These are phyloP conservation scores for Rachycentron canadum DNA, from an alignment of 2,797 vertebrate species.

Conservation along the genomic window DNA sequence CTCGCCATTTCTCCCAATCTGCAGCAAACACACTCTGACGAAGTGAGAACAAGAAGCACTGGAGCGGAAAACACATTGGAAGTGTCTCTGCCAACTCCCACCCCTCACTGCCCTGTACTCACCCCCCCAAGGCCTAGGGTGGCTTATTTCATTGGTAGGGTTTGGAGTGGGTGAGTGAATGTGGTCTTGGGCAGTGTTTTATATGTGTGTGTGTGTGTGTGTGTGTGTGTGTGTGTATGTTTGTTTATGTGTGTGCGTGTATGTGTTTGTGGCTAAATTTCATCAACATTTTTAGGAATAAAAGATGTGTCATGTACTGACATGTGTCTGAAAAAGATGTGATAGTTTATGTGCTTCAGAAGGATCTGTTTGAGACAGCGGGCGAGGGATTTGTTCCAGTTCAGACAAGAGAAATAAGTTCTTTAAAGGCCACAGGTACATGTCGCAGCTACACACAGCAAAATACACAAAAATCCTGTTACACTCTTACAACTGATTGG, in stretches of 20 bases:
- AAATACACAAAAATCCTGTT: background rate
- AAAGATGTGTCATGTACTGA: slow-evolving; percentile 1
- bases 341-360: background rate
- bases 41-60: slow-evolving; percentile 81
- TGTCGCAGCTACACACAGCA: background rate
- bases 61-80: slow-evolving; percentile 82
- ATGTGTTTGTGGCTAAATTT: slow-evolving; percentile 18
- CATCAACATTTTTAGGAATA: slow-evolving; percentile 18
- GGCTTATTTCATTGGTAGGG: slow-evolving; percentile 60
- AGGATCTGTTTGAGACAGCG: background rate
- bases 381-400: background rate
- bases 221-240: slow-evolving; percentile 49
- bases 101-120: slow-evolving; percentile 45
- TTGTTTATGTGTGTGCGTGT: slow-evolving; percentile 21
- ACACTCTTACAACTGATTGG: background rate
- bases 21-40: slow-evolving; percentile 79
- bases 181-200: slow-evolving; percentile 42
- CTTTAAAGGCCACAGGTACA: background rate
- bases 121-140: slow-evolving; percentile 58
- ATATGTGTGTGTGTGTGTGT: slow-evolving; percentile 12
- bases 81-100: slow-evolving; percentile 77
- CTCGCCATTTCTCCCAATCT: slow-evolving; percentile 74
- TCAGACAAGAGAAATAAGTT: background rate
- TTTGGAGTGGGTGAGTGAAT: slow-evolving; percentile 51
- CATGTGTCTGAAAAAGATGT: background rate